These are phyloP conservation scores for Agonopterix subpropinquella DNA, from an alignment of 2,888 invertebrate species.

Conservation along the genomic window DNA sequence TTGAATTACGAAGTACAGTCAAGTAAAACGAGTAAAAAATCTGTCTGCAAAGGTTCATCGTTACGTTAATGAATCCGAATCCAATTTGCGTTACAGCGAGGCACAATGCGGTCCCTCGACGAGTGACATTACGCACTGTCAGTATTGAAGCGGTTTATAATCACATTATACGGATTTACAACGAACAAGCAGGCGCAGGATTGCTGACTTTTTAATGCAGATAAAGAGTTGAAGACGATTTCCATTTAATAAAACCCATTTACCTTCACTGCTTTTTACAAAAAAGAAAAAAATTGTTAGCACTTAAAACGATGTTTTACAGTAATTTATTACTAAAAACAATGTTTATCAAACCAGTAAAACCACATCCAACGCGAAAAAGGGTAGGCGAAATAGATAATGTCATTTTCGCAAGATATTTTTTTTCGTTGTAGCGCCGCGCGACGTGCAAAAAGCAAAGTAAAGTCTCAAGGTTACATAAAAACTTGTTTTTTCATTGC, in stretches of 20 bases:
- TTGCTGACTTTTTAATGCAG: slow-evolving; percentile 17
- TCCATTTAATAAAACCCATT: not conserved
- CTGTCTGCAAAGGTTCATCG: slow-evolving; percentile 1
- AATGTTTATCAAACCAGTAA: too few species aligned
- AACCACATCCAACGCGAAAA: not conserved
- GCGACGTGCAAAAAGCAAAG: slow-evolving; percentile 37
- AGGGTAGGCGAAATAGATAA: slow-evolving; percentile 1
- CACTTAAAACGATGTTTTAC: too few species aligned
- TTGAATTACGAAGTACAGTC: too few species aligned
- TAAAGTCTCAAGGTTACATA: slow-evolving; percentile 47
- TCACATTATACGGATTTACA: slow-evolving; percentile 31
- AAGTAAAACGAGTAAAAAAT: too few species aligned
- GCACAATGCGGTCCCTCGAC: slow-evolving; percentile 1
- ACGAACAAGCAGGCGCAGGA: slow-evolving; percentile 14
- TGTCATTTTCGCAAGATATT: not conserved
- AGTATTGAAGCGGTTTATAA: slow-evolving; percentile 26
- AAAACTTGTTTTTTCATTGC: slow-evolving; percentile 65
- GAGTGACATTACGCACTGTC: slow-evolving; percentile 17
- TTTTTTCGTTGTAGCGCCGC: slow-evolving; percentile 16
- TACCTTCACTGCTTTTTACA: too few species aligned
- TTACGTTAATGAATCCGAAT: slow-evolving; percentile 10
- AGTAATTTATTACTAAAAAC: too few species aligned
- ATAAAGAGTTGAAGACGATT: not conserved
- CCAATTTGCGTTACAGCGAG: slow-evolving; percentile 9
- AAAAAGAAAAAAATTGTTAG: too few species aligned